Conservation (phyloP, 1,140 invertebrate genomes). For the Polypedilum vanderplanki region DNA sequence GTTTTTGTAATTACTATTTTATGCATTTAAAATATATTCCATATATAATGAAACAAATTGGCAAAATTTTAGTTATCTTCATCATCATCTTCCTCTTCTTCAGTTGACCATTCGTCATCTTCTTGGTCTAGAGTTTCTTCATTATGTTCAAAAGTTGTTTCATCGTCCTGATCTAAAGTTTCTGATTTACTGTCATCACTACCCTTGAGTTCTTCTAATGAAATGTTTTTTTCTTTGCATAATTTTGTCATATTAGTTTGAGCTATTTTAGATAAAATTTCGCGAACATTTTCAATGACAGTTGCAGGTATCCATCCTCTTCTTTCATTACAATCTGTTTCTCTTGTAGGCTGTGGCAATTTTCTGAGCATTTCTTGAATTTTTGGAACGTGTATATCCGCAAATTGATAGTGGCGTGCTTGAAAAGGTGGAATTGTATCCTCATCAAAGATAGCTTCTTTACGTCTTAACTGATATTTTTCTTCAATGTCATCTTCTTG, state of each 20-base stretch:
- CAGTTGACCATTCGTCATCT: neutral
- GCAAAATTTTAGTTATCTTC: neutral
- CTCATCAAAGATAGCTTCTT: neutral
- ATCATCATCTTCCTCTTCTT: neutral
- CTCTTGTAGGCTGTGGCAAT: conserved; percentile 55
- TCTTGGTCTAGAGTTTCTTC: neutral
- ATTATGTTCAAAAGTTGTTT: neutral
- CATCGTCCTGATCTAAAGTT: neutral
- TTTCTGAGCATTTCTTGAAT: conserved; percentile 69
- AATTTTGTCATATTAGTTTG: conserved; percentile 35
- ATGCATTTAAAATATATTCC: too few relatives aligned
- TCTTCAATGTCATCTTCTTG: conserved; percentile 18
- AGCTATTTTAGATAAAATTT: conserved; percentile 58
- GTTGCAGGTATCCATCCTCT: conserved; percentile 67
- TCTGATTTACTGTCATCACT: neutral
- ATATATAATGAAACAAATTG: too few relatives aligned
- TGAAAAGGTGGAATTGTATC: neutral
- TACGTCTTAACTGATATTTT: neutral
- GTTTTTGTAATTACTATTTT: too few relatives aligned
- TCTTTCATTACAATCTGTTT: conserved; percentile 59
- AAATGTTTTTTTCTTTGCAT: conserved; percentile 6
- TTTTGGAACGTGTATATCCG: conserved; percentile 76
- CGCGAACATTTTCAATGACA: conserved; percentile 58
- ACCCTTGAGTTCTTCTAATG: neutral
- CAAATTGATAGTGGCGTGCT: conserved; percentile 53